Evolutionary conservation across 2,797 vertebrate genomes (phyloP).

Genomic region (Pangasius larnaudii): DNA sequence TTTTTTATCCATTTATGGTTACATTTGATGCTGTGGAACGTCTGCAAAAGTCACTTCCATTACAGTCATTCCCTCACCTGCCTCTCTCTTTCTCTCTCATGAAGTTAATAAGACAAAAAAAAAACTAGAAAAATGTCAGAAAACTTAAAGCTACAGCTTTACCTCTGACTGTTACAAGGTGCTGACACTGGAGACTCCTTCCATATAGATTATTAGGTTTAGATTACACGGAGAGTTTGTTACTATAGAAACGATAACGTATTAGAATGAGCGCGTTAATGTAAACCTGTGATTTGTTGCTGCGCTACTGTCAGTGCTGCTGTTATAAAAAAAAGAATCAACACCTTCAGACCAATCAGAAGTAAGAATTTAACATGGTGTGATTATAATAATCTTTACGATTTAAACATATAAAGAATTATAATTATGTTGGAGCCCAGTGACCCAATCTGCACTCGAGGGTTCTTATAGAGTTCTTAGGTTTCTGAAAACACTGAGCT

Average conservation of each 20-base stretch:
- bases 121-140: background rate
- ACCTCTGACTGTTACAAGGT: background rate
- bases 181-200: background rate
- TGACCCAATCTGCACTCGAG: no score
- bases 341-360: background rate
- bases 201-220: background rate
- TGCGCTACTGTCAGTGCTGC: no score
- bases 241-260: background rate
- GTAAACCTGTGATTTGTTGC: background rate
- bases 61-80: background rate
- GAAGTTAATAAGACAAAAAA: background rate
- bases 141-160: background rate
- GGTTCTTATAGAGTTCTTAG: background rate
- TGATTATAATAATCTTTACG: background rate
- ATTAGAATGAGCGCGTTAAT: background rate
- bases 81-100: background rate
- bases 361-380: background rate
- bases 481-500: background rate
- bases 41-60: background rate
- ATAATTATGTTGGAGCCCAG: background rate
- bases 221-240: background rate
- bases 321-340: background rate
- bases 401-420: background rate
- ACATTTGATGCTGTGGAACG: conserved; percentile 3
- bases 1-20: background rate